phyloP scores from a whole-genome alignment of 2,113 vertebrate genomes.

The Dissostichus mawsoni region DNA sequence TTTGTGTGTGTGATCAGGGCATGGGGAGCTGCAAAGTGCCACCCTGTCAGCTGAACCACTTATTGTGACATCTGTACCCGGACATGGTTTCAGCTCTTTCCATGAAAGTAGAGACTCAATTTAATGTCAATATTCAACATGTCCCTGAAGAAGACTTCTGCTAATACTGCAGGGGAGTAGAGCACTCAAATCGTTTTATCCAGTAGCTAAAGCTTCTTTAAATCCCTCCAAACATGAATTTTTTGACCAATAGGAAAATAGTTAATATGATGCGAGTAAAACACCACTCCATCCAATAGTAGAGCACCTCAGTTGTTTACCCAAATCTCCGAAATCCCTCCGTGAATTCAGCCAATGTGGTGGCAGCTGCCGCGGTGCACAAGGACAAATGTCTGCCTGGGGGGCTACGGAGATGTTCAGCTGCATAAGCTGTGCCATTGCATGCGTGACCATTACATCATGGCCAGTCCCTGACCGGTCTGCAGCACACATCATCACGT shows the following conservation, averaged over 20 bases:
- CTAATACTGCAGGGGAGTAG: constrained; percentile 59
- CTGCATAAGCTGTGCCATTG: constrained; percentile 48
- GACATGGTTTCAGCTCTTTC: constrained; percentile 53
- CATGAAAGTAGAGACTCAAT: constrained; percentile 57
- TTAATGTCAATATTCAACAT: constrained; percentile 61
- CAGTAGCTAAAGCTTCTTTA: constrained; percentile 75
- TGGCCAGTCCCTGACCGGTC: constrained; percentile 36
- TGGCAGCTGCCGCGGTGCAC: constrained; percentile 48
- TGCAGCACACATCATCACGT: constrained; percentile 53
- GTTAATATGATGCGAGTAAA: constrained; percentile 66
- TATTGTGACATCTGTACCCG: constrained; percentile 49
- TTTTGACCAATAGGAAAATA: constrained; percentile 70
- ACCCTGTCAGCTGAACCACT: constrained; percentile 10
- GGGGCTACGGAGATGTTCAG: constrained; percentile 17
- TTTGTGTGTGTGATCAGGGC: constrained; percentile 27
- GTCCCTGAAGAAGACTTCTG: constrained; percentile 59
- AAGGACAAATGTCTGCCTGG: constrained; percentile 59
- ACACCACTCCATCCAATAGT: constrained; percentile 59
- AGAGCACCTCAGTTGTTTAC: constrained; percentile 65
- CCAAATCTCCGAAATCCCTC: constrained; percentile 77
- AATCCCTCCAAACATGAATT: constrained; percentile 76
- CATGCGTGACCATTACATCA: constrained; percentile 73
- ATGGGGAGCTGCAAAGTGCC: background rate
- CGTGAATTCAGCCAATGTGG: constrained; percentile 64
- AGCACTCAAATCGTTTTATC: constrained; percentile 68